A percentile compares a stretch with the other conserved stretches of the same genome.
Evolutionary conservation across 2,113 vertebrate genomes (phyloP).

Genomic region (Rhinolophus sinicus): DNA sequence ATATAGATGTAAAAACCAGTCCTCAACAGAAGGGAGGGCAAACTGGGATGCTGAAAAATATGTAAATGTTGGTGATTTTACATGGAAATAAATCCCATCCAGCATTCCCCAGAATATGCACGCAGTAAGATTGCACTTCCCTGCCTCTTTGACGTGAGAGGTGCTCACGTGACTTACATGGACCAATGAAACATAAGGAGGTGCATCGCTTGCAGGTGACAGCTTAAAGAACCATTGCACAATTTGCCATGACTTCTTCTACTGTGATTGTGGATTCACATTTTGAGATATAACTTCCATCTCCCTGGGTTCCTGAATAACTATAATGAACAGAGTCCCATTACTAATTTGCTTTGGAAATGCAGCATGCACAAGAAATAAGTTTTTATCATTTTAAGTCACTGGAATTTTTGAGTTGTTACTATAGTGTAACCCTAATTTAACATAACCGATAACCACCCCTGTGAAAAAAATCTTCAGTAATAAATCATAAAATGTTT

Average conservation of each 20-base stretch:
- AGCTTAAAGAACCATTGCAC: not conserved
- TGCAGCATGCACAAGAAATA: not conserved
- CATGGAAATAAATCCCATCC: not conserved
- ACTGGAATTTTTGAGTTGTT: not conserved
- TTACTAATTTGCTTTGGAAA: not conserved
- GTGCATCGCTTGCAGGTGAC: rapidly evolving
- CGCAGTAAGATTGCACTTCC: rapidly evolving
- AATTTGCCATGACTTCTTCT: not conserved
- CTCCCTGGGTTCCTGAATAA: not conserved
- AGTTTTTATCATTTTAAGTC: not conserved
- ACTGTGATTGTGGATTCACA: not conserved
- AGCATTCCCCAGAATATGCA: not conserved
- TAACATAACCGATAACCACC: not conserved
- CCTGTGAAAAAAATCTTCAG: not conserved
- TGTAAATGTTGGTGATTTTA: not conserved
- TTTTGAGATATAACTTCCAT: not conserved
- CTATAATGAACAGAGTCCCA: not conserved
- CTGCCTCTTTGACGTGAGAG: not conserved
- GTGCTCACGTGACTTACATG: not conserved
- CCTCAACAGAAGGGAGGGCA: not conserved
- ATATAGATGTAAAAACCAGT: not conserved
- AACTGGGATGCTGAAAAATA: not conserved
- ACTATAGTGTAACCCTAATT: not conserved
- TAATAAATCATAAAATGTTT: not conserved
- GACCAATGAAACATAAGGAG: not conserved